Evolutionary conservation across 2,888 invertebrate species (phyloP).

Genomic region (Nemapogon koenigi): DNA sequence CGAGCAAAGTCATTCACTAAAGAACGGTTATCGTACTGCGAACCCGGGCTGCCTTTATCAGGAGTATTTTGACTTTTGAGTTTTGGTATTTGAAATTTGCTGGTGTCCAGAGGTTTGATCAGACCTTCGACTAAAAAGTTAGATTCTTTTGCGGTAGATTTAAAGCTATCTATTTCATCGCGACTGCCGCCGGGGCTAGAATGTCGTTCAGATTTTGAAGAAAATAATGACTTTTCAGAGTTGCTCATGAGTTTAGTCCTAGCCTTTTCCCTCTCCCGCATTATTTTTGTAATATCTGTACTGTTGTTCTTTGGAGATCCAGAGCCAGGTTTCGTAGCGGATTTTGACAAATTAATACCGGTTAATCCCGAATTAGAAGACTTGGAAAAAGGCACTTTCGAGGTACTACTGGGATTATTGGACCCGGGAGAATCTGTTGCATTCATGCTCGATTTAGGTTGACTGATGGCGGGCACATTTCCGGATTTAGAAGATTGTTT

Average conservation of each 20-base stretch:
- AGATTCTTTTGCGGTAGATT: constrained; percentile 67
- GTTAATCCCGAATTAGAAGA: constrained; percentile 43
- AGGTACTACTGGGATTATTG: constrained; percentile 27
- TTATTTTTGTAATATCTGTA: constrained; percentile 62
- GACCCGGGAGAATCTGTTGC: constrained; percentile 41
- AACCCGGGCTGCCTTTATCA: constrained; percentile 47
- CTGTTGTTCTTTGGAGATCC: constrained; percentile 69
- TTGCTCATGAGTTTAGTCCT: constrained; percentile 62
- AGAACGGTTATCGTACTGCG: constrained; percentile 48
- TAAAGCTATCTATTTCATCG: constrained; percentile 70
- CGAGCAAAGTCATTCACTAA: constrained; percentile 53
- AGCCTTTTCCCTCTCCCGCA: constrained; percentile 65
- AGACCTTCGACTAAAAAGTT: constrained; percentile 74
- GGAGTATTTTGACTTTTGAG: constrained; percentile 60
- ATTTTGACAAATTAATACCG: constrained; percentile 53
- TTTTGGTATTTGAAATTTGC: constrained; percentile 89
- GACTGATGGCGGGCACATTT: constrained; percentile 24
- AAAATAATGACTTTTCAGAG: constrained; percentile 71
- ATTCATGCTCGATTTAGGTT: constrained; percentile 48
- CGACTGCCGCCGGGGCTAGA: constrained; percentile 70
- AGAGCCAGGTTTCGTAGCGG: constrained; percentile 54
- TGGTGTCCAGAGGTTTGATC: constrained; percentile 78
- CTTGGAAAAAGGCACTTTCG: constrained; percentile 58
- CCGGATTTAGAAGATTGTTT: constrained; percentile 57
- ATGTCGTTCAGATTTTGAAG: constrained; percentile 68